Percentiles rank a stretch among this genome's conserved stretches.
Evolutionary conservation across 1,140 invertebrate species (phyloP).

Genomic region (Metaphire vulgaris): DNA sequence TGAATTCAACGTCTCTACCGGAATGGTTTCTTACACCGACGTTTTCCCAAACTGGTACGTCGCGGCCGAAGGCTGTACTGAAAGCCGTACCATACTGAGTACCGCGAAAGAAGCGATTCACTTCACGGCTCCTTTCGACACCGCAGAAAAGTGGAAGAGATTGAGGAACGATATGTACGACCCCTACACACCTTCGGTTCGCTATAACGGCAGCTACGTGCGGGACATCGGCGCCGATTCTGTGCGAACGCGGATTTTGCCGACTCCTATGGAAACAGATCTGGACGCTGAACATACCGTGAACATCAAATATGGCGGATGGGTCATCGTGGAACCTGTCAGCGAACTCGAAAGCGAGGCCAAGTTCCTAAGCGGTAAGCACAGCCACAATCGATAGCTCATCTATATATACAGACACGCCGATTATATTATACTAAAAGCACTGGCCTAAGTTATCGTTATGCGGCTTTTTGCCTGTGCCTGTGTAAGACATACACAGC

Average conservation of each 20-base stretch:
- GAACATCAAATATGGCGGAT: not conserved
- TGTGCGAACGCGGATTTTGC: not conserved
- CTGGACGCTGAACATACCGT: not conserved
- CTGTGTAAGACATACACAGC: no score
- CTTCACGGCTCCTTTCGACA: constrained; percentile 10
- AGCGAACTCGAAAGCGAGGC: not conserved
- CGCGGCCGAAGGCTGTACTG: not conserved
- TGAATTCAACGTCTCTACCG: not conserved
- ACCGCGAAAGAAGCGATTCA: constrained; percentile 8
- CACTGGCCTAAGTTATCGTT: no score
- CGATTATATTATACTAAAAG: no score
- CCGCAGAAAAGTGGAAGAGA: constrained; percentile 4
- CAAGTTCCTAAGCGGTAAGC: not conserved
- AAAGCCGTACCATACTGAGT: not conserved
- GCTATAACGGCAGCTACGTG: not conserved
- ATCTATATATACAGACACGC: no score
- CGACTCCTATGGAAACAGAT: not conserved
- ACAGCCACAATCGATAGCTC: no score
- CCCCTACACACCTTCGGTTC: not conserved
- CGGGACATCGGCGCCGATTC: not conserved
- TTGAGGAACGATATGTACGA: not conserved
- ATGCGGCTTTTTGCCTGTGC: no score
- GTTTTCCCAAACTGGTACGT: constrained; percentile 25
- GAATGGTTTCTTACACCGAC: constrained; percentile 20
- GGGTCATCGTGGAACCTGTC: not conserved